These are phyloP conservation scores for Boulengeromyrus knoepffleri DNA, from an alignment of 2,113 vertebrate species.

Conservation along the genomic window DNA sequence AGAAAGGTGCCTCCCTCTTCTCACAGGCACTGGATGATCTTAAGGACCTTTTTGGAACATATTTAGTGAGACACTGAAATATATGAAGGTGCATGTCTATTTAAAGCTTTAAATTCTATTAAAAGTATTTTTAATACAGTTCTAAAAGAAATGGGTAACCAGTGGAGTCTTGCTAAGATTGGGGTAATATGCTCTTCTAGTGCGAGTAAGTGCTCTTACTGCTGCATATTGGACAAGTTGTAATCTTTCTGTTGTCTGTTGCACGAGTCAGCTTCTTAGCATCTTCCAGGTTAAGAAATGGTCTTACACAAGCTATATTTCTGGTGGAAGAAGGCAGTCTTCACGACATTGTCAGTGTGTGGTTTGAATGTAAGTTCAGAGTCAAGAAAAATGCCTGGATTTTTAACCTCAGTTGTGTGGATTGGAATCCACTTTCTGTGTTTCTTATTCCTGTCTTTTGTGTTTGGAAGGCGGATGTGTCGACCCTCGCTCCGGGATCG, in stretches of 20 bases:
- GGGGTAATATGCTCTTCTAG: background rate
- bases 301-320: background rate
- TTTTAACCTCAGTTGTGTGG: background rate
- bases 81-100: background rate
- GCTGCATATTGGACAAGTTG: background rate
- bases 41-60: background rate
- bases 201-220: background rate
- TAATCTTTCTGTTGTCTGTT: background rate
- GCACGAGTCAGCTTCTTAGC: background rate
- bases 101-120: background rate
- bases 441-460: background rate
- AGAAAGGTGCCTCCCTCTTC: background rate
- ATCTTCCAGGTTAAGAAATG: background rate
- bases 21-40: background rate
- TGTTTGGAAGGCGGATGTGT: slow-evolving; percentile 67
- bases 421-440: background rate
- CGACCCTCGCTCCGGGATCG: slow-evolving; percentile 61
- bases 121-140: background rate
- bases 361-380: background rate
- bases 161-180: background rate
- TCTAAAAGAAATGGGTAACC: background rate
- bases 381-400: background rate
- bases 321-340: background rate
- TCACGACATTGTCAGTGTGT: background rate
- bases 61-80: background rate